Percentiles rank a stretch among this genome's conserved stretches.
These are phyloP conservation scores for Nemurella pictetii DNA, from an alignment of 2,888 invertebrate genomes.

Conservation along the genomic window DNA sequence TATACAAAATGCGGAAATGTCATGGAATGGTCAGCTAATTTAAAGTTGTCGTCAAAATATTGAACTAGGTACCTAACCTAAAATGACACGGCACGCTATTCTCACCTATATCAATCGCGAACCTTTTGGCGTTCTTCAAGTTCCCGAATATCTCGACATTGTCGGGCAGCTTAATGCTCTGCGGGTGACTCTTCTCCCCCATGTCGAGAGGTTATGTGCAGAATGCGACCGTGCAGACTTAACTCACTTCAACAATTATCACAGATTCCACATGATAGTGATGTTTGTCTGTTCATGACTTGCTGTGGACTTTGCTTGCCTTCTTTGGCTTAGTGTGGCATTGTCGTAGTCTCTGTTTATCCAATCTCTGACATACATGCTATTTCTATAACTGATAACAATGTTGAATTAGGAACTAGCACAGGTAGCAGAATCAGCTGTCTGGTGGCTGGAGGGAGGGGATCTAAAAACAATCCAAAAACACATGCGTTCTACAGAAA, in stretches of 20 bases:
- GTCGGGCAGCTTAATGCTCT: conserved; percentile 57
- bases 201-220: conserved; percentile 15
- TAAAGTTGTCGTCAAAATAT: too few relatives aligned
- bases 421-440: too few relatives aligned
- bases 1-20: too few relatives aligned
- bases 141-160: conserved; percentile 63
- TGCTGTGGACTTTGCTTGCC: not conserved
- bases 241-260: not conserved
- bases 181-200: conserved; percentile 49
- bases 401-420: too few relatives aligned
- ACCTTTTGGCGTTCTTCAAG: conserved; percentile 65
- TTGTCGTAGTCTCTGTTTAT: not conserved
- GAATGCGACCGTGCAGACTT: not conserved
- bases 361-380: not conserved
- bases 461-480: too few relatives aligned
- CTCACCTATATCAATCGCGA: conserved; percentile 70
- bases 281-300: not conserved
- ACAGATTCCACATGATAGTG: not conserved
- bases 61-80: too few relatives aligned
- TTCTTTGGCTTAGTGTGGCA: not conserved
- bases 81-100: too few relatives aligned
- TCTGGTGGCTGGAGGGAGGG: too few relatives aligned
- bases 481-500: too few relatives aligned
- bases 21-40: too few relatives aligned
- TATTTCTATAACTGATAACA: too few relatives aligned